Evolutionary conservation across 2,888 invertebrate species (phyloP), one percentile per base, ranked within the genome.

Genomic region (Ephialtes manifestator): DNA sequence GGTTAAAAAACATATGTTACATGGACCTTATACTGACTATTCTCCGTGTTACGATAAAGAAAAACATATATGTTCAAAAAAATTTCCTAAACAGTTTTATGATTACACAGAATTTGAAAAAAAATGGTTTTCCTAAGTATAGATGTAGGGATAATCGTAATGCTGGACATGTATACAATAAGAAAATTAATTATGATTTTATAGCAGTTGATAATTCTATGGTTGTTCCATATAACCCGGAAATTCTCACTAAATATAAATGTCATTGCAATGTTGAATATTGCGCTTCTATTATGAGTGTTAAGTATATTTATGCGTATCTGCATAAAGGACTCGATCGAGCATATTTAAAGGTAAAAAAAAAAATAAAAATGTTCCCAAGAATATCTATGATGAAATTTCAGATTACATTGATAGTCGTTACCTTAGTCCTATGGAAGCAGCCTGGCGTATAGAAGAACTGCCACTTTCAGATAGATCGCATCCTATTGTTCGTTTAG

Each of bases 381-480:
- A 71, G 68, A 75, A 55, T n/a, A 35, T 31, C 39, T 51, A 60
- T 18, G 71, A 77, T 46, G 79, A 85, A 82, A 82, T 78, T 39
- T 35, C 48, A 5, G 53, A 81, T 58, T 81, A 75, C 28, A 71
- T 88, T 28, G 79, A 87, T 48, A 70, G 74, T 18, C 39, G n/a
- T n/a, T n/a, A n/a, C n/a, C n/a, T n/a, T n/a, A n/a, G n/a, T n/a
- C n/a, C n/a, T n/a, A n/a, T n/a, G 87, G 83, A 87, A 80, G 86
- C 87, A 48, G 88, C 86, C 28, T 86, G 86, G 87, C 55, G 86
- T n/a, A 86, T 86, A 39, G 55, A 86, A 78, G 83, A 86, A 85
- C 80, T 84, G n/a, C 84, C 85, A 46, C 35, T 88, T 28, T 79
- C 70, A 24, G 82, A 72, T 53, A 80, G 76, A 76, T 86, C 83